Evolutionary conservation across 2,113 vertebrate species (phyloP).

Genomic region (Ascaphus truei): DNA sequence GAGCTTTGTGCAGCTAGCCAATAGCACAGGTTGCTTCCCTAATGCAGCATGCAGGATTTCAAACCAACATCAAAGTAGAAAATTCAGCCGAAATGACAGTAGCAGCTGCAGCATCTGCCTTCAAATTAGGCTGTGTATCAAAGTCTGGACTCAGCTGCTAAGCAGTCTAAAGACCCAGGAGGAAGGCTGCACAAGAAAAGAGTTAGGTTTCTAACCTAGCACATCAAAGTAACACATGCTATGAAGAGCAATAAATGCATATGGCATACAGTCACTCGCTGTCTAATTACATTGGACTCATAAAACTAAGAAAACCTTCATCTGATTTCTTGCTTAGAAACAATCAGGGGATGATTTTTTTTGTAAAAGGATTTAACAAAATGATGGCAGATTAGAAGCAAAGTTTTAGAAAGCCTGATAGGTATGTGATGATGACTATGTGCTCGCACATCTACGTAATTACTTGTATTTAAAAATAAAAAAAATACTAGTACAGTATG

Average conservation of each 20-base stretch:
- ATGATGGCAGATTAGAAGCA: constrained; percentile 67
- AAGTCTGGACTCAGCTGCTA: constrained; percentile 89
- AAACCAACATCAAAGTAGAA: constrained; percentile 89
- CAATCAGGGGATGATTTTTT: constrained; percentile 57
- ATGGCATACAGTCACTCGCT: constrained; percentile 70
- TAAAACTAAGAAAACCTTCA: constrained; percentile 67
- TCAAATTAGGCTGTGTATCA: constrained; percentile 84
- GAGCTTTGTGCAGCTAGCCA: constrained; percentile 44
- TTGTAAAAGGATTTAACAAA: constrained; percentile 63
- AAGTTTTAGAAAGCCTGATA: background rate
- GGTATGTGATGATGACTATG: background rate
- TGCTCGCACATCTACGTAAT: background rate
- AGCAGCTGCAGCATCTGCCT: constrained; percentile 90
- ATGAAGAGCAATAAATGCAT: constrained; percentile 75
- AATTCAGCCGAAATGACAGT: constrained; percentile 83
- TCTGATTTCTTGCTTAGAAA: constrained; percentile 60
- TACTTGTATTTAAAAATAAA: background rate
- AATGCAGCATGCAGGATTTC: constrained; percentile 68
- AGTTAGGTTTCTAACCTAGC: constrained; percentile 71
- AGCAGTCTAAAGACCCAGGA: constrained; percentile 89
- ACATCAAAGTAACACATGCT: constrained; percentile 85
- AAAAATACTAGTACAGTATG: too few species aligned
- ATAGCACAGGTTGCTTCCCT: constrained; percentile 57
- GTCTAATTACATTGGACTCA: constrained; percentile 71
- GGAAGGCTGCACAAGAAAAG: constrained; percentile 80